Evolutionary conservation across 1,140 invertebrate genomes (phyloP).

Genomic region (Tetramorium parvispinum): DNA sequence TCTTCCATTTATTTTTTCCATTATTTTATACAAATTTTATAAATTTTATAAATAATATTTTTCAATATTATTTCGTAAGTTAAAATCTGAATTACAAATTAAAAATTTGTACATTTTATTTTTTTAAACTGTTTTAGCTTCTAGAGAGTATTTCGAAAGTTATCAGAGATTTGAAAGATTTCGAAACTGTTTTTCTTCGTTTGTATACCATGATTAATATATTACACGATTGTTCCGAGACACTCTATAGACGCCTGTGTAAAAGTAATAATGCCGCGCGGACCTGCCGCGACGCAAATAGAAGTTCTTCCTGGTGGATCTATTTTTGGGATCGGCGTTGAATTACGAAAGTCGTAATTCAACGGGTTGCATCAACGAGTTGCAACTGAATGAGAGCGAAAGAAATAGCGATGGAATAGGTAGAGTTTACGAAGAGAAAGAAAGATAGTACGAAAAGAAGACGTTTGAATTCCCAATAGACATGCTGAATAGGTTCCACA

Average conservation of each 20-base stretch:
- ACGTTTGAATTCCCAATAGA: conserved; percentile 33
- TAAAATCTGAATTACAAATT: not conserved
- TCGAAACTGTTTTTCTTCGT: not conserved
- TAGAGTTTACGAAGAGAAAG: not conserved
- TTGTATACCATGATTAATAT: not conserved
- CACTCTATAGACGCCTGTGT: conserved; percentile 11
- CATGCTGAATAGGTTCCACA: conserved; percentile 21
- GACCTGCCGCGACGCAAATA: conserved; percentile 60
- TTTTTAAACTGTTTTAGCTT: not conserved
- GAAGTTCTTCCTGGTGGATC: conserved; percentile 23
- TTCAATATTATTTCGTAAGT: not conserved
- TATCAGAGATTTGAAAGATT: not conserved
- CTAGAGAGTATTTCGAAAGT: not conserved
- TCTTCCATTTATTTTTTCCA: not conserved
- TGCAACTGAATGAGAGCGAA: conserved; percentile 35
- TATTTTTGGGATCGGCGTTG: conserved; percentile 55
- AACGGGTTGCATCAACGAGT: conserved; percentile 54
- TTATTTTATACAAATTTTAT: not conserved
- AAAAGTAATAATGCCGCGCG: conserved; percentile 38
- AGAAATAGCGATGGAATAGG: conserved; percentile 15
- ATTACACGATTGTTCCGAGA: not conserved
- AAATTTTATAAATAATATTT: not conserved
- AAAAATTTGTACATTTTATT: not conserved
- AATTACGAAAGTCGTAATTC: conserved; percentile 43
- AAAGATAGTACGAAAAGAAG: not conserved